Evolutionary conservation across 2,113 vertebrate genomes (phyloP).

Genomic region (Catharus bicknelli): DNA sequence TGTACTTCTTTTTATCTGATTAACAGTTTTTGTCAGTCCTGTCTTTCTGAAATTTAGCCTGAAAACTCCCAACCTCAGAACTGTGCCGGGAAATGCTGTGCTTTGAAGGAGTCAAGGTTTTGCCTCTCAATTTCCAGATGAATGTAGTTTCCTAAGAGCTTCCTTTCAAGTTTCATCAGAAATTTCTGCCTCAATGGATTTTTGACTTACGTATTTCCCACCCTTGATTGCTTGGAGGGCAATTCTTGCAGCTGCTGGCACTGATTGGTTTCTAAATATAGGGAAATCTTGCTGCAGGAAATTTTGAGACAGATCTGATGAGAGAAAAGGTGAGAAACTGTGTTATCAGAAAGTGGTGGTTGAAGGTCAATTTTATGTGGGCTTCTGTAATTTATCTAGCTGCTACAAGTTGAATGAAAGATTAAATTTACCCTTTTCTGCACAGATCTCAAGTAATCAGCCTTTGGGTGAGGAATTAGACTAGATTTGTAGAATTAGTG

Average conservation of each 20-base stretch:
- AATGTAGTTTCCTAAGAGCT: neutral
- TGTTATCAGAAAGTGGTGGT: neutral
- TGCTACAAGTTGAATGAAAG: neutral
- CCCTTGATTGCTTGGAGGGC: constrained; percentile 26
- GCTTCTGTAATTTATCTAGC: constrained; percentile 23
- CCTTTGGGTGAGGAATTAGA: neutral
- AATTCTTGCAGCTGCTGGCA: constrained; percentile 25
- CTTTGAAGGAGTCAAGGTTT: neutral
- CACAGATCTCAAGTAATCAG: neutral
- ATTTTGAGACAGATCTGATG: constrained; percentile 24
- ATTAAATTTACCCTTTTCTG: constrained; percentile 7
- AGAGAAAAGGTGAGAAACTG: constrained; percentile 27
- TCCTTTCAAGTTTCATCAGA: neutral
- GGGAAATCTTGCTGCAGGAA: constrained; percentile 26
- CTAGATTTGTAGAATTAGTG: neutral
- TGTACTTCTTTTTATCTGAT: neutral
- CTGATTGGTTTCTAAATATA: constrained; percentile 58
- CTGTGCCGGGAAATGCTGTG: neutral
- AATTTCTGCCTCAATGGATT: constrained; percentile 37
- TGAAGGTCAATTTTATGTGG: constrained; percentile 24
- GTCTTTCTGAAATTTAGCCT: neutral
- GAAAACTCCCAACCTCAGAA: neutral
- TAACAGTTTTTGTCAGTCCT: neutral
- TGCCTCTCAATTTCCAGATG: neutral
- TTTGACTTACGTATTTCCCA: neutral